Evolutionary conservation across 2,797 vertebrate genomes (phyloP), one percentile per base, ranked within the genome.

Genomic region (Sebastes nivosus): DNA sequence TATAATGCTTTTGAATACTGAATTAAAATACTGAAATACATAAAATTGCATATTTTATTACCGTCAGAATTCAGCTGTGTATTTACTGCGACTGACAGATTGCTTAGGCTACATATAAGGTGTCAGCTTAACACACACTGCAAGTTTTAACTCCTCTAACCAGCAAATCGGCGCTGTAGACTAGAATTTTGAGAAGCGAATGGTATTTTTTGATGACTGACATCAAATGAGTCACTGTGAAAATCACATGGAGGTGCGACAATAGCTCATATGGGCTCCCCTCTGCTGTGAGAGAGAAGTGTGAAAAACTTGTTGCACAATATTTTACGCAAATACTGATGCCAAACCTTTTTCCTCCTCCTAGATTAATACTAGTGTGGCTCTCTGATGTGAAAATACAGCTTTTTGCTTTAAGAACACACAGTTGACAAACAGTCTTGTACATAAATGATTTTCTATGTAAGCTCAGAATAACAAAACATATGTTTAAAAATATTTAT

Each of bases 401-500:
- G 0, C 16, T 78, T 73, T 72, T 57, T 67, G 25, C 50, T 50
- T 25, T 22, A 16, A 64, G 1, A 55, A 80, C 27, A 68, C 27
- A 77, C 25, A 57, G 7, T 18, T 54, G 18, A 72, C 18, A 63
- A 72, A 79, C 29, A 63, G 46, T 58, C 13, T 30, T 3, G 24
- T 18, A 42, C 30, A 80, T 67, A 25, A 71, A 32, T 74, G 8
- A 11, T 63, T 32, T 52, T 66, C 27, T 54, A 8, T 36, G 46
- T 58, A 57, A 81, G 71, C 66, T 77, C 72, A 84, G 24, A 87
- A 84, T 84, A 81, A 85, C 75, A 52, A 71, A 69, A 20, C 60
- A 18, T 86, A 86, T 86, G 85, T 94, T 93, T 92, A 90, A 93
- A 94, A 93, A 92, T 94, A 94, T 95, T 94, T 95, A 94, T 95